Base-by-base conservation (phyloP, 2,113 vertebrate genomes). In the Gila orcuttii region DNA sequence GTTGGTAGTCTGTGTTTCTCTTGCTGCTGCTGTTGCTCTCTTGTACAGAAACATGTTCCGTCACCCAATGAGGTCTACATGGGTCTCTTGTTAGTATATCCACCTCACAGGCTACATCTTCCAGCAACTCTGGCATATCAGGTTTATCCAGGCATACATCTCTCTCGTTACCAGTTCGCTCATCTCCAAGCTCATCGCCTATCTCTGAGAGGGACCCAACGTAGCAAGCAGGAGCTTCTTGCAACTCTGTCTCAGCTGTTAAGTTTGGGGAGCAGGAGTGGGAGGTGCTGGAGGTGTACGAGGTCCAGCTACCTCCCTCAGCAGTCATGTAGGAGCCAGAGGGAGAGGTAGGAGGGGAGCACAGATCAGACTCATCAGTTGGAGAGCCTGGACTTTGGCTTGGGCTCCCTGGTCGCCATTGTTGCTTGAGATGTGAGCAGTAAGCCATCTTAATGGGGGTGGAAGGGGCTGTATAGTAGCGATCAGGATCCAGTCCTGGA, bases 251-350 rank as follows among this genome's bases (percentile, higher is more conserved):
- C 19, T 95, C 92, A 0, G 95, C 93, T 21, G 95, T 94, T 73
- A 96, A 90, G 91, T 97, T 97, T 12, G 96, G 96, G 31, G 98
- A 97, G n/a, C 95, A 94, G 71, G 96, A 97, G 21, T 94, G 95
- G 12, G 95, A 96, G 25, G 94, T 95, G 79, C 94, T 96, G 47
- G 96, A 96, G 0, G 96, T 96, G 75, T 95, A 96, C 0, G 96
- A 98, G 2, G 95, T 94, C 96, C 97, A 97, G 91, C 98, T 99
- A 55, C 97, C 96, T 8, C 97, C 97, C 66, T 99, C 97, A 0
- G 98, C 98, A 0, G 98, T 99, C 84, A 97, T 94, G 78, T 99
- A 99, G 80, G 98, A 99, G 0, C 97, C 97, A 0, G 98, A 98
- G 6, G 97, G 97, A 0, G 98, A 98, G 0, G 97, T 95, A 0